phyloP scores from a whole-genome alignment of 2,888 invertebrate species.

The Zaprionus bogoriensis region DNA sequence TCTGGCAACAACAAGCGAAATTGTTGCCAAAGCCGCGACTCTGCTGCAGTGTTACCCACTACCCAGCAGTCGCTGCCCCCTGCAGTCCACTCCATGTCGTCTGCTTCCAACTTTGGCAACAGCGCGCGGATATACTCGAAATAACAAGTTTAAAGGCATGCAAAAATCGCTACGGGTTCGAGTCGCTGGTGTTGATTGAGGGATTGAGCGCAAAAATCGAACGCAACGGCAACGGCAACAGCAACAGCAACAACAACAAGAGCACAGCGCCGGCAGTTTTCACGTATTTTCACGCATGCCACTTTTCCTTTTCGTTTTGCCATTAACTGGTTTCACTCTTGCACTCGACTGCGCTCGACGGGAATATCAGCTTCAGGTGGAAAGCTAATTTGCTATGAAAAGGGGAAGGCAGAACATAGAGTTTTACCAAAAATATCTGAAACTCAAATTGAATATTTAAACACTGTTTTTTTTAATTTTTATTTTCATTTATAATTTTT shows the following conservation, averaged over 20 bases:
- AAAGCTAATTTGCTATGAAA: too few species aligned
- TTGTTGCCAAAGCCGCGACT: slow-evolving; percentile 67
- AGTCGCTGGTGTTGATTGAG: slow-evolving; percentile 64
- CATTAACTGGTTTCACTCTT: slow-evolving; percentile 29
- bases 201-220: slow-evolving; percentile 75
- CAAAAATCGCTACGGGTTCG: slow-evolving; percentile 43
- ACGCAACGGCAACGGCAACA: slow-evolving; percentile 20
- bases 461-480: neutral
- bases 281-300: slow-evolving; percentile 67
- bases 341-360: neutral
- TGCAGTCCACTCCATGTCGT: neutral
- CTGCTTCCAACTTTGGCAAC: slow-evolving; percentile 29
- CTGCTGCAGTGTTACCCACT: slow-evolving; percentile 11
- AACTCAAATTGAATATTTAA: too few species aligned
- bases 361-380: neutral
- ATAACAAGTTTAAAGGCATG: slow-evolving; percentile 76
- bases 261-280: slow-evolving; percentile 55
- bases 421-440: too few species aligned
- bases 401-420: too few species aligned
- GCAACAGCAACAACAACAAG: neutral
- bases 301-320: slow-evolving; percentile 58
- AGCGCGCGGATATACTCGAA: slow-evolving; percentile 66
- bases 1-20: slow-evolving; percentile 69
- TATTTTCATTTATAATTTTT: neutral
- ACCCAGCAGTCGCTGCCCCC: neutral